Conservation (phyloP, 37 sponge, comb jelly and placozoan genomes). For the Geodia barretti region DNA sequence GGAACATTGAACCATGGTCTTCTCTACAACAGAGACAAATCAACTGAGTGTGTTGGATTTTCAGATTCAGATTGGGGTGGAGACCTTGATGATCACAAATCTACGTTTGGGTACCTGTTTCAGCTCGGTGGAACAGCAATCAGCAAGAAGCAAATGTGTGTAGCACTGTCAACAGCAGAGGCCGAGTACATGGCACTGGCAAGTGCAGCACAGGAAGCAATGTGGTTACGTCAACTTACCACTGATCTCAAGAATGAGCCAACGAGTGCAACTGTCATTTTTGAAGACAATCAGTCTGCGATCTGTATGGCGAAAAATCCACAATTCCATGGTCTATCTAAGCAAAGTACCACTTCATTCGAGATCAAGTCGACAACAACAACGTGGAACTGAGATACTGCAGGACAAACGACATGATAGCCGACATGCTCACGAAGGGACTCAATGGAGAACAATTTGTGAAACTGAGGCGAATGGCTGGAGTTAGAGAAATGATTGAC, state of each 20-base stretch:
- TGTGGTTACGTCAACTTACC: slow-evolving; percentile 46
- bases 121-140: slow-evolving; percentile 1
- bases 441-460: too few relatives aligned
- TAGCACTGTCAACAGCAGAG: slow-evolving; percentile 52
- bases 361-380: slow-evolving; percentile 18
- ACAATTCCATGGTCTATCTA: slow-evolving; percentile 49
- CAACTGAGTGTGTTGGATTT: slow-evolving; percentile 30
- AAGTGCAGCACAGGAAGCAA: slow-evolving; percentile 56
- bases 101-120: slow-evolving; percentile 5
- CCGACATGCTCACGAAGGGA: slow-evolving; percentile 40
- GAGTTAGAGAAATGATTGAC: too few relatives aligned
- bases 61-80: slow-evolving; percentile 62
- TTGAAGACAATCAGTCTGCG: slow-evolving; percentile 65
- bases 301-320: slow-evolving; percentile 41
- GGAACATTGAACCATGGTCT: slow-evolving; percentile 30
- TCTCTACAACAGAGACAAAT: slow-evolving; percentile 5
- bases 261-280: slow-evolving; percentile 30
- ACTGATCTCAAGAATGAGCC: slow-evolving; percentile 14
- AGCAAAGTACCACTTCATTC: slow-evolving; percentile 50
- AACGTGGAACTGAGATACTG: slow-evolving; percentile 24
- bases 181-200: slow-evolving; percentile 59
- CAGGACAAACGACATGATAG: too few relatives aligned
- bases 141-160: slow-evolving; percentile 39
- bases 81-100: slow-evolving; percentile 32
- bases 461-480: too few relatives aligned